phyloP scores from a whole-genome alignment of 2,888 invertebrate genomes.

The Melitaea athalia region DNA sequence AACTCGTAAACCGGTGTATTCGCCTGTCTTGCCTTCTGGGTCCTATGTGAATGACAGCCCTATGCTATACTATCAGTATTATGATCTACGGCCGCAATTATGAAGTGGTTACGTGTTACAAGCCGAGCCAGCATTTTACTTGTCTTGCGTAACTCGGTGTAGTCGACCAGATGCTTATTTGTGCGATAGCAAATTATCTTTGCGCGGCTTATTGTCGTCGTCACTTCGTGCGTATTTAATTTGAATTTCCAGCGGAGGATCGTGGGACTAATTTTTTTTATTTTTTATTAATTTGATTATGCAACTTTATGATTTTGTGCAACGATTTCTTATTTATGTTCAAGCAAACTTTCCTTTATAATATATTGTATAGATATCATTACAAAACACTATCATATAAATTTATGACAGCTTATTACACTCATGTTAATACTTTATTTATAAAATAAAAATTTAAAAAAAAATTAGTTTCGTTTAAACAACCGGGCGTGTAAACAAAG shows the following conservation, averaged over 20 bases:
- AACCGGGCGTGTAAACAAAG: conserved; percentile 41
- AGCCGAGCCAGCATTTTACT: conserved; percentile 69
- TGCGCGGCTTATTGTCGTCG: conserved; percentile 67
- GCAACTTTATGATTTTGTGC: background rate
- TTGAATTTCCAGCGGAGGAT: conserved; percentile 61
- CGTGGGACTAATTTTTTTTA: conserved; percentile 15
- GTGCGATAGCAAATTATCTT: conserved; percentile 59
- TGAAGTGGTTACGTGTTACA: conserved; percentile 69
- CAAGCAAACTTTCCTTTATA: too few relatives aligned
- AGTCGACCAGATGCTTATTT: conserved; percentile 74
- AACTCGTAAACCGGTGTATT: conserved; percentile 1
- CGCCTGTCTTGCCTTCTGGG: conserved; percentile 4
- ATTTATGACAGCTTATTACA: too few relatives aligned
- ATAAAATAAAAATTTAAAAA: too few relatives aligned
- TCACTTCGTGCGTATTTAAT: conserved; percentile 76
- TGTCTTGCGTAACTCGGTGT: conserved; percentile 76
- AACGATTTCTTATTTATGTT: background rate
- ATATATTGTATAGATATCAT: too few relatives aligned
- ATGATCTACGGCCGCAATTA: conserved; percentile 72
- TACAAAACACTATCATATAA: too few relatives aligned
- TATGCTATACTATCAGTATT: conserved; percentile 62
- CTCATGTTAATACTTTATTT: too few relatives aligned
- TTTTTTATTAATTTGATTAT: background rate
- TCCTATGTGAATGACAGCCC: conserved; percentile 20
- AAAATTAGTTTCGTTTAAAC: background rate